Percentiles rank a stretch among this genome's conserved stretches.
Evolutionary conservation across 2,797 vertebrate genomes (phyloP).

Genomic region (Poeciliopsis paucimaculata): DNA sequence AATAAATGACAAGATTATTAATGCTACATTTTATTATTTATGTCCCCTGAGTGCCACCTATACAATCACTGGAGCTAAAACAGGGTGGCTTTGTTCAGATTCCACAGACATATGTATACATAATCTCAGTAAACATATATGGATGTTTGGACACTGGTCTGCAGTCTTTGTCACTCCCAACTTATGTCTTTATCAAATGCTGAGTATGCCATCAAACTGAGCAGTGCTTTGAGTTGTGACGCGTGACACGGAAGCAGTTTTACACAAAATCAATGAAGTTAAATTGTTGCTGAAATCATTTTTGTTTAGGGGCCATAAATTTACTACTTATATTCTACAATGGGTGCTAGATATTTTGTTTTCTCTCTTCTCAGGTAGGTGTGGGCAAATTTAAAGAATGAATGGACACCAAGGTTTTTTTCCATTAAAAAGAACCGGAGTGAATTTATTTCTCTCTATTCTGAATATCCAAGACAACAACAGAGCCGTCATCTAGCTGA

Average conservation of each 20-base stretch:
- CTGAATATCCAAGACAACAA: neutral
- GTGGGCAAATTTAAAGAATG: neutral
- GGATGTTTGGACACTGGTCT: constrained; percentile 17
- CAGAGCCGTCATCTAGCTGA: neutral
- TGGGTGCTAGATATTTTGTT: neutral
- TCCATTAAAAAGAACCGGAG: neutral
- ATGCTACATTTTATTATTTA: constrained; percentile 54
- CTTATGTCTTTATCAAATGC: constrained; percentile 4
- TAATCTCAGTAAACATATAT: constrained; percentile 8
- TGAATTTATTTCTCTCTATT: neutral
- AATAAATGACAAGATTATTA: constrained; percentile 46
- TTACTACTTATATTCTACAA: neutral
- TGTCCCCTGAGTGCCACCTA: constrained; percentile 66
- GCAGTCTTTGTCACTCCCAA: neutral
- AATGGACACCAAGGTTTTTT: neutral
- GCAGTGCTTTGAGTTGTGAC: constrained; percentile 4
- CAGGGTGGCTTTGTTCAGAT: constrained; percentile 16
- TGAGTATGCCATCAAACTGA: constrained; percentile 4
- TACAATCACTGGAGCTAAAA: constrained; percentile 41
- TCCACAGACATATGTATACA: neutral
- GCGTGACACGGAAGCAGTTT: neutral
- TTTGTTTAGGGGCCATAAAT: neutral
- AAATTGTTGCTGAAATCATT: neutral
- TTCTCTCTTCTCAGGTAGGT: neutral
- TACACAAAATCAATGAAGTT: neutral